Conservation (phyloP, 2,797 vertebrate genomes). For the Acrossocheilus wenchowensis region DNA sequence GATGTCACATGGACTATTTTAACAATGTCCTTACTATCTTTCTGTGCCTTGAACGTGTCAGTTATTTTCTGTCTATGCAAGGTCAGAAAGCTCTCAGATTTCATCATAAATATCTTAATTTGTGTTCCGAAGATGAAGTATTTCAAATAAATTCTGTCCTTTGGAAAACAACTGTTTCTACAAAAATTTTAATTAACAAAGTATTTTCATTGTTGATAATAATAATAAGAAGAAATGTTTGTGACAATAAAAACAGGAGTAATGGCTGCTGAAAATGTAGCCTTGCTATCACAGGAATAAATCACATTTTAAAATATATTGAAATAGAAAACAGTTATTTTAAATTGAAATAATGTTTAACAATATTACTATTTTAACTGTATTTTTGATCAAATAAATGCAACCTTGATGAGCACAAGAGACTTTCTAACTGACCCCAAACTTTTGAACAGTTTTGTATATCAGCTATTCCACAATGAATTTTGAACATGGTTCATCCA, state of each 20-base stretch:
- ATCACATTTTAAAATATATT: neutral
- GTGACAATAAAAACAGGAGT: neutral
- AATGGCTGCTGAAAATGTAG: no score
- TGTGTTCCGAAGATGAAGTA: neutral
- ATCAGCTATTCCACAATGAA: neutral
- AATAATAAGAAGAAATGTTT: neutral
- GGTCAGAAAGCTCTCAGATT: no score
- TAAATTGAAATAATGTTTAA: neutral
- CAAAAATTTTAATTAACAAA: neutral
- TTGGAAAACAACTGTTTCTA: no score
- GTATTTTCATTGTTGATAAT: neutral
- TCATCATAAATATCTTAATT: no score
- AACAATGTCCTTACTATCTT: no score
- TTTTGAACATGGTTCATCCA: neutral
- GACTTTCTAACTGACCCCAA: neutral
- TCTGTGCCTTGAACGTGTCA: no score
- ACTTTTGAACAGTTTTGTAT: neutral
- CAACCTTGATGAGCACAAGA: neutral
- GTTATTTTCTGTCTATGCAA: no score
- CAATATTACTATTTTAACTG: neutral
- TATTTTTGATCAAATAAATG: neutral
- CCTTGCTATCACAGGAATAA: neutral
- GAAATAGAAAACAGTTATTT: neutral
- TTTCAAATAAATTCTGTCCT: no score
- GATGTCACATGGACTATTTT: no score